These are phyloP conservation scores for Piliocolobus tephrosceles DNA, from an alignment of 2,113 vertebrate species.

Conservation along the genomic window DNA sequence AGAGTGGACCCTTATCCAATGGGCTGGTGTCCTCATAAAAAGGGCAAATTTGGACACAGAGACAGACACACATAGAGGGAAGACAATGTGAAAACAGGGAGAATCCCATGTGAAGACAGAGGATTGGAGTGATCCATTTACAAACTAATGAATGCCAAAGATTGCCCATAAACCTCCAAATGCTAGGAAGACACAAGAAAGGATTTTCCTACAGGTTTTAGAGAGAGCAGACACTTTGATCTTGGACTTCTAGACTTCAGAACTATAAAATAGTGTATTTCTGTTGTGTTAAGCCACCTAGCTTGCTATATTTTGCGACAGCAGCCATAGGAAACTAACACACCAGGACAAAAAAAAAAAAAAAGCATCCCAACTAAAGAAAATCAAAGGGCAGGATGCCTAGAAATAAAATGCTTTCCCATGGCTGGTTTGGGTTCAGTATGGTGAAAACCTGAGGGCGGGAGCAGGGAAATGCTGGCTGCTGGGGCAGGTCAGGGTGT, in stretches of 20 bases:
- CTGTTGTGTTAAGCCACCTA: not conserved
- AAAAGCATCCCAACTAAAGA: not conserved
- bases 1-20: not conserved
- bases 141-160: not conserved
- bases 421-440: not conserved
- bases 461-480: rapidly evolving
- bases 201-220: not conserved
- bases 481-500: not conserved
- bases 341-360: not conserved
- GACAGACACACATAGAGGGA: not conserved
- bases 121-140: not conserved
- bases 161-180: not conserved
- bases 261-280: not conserved
- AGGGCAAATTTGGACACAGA: not conserved
- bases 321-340: not conserved
- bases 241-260: not conserved
- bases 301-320: not conserved
- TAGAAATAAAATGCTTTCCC: not conserved
- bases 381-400: not conserved
- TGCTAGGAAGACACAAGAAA: not conserved
- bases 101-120: not conserved
- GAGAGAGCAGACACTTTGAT: not conserved
- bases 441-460: not conserved
- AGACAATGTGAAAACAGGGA: not conserved
- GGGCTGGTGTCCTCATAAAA: not conserved